Base-by-base conservation (phyloP, 2,888 invertebrate genomes). In the Reticulitermes lucifugus region DNA sequence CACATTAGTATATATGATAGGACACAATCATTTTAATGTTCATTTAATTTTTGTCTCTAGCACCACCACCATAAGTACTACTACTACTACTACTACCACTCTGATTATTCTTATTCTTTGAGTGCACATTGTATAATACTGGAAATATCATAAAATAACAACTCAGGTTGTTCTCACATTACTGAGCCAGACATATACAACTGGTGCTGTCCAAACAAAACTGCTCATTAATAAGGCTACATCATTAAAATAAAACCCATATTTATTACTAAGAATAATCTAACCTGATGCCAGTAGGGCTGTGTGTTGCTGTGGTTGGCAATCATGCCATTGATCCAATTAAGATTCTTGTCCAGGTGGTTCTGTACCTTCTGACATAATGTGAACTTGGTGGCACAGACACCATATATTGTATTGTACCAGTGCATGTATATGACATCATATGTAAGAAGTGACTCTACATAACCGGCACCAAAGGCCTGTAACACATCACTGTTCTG, bases 201-300 rank as follows among this genome's bases (percentile, higher is more conserved):
- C 9, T 51, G 51, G 12, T 12, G 14, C 9, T 51, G 12, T 51
- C 9, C 65, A 25, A 65, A 65, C 65, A 65, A 29, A 29, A 25
- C n/a, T 29, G 29, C 25, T 51, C 51, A 6, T 51, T 51, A 51
- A 73, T 10, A 73, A 73, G 14, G 6, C 29, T 29, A 22, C 65
- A 65, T 65, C 65, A 65, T 21, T 25, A 65, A n/a, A 46, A 46
- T 46, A 46, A 55, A 18, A 55, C 14, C 18, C 14, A 18, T 18
- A 1, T 18, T 18, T 55, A 55, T 55, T 55, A 18, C 18, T 55
- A 18, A 25, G 3, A 70, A 14, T 9, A 35, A 46, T 22, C 86
- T 83, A 89, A 94, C 95, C 91, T 95, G 95, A 89, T 94, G 93
- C 95, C 95, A 95, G 88, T 94, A 95, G 0, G 94, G 91, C 86